Percentiles rank a stretch among this genome's conserved stretches.
Conservation (phyloP, 2,113 vertebrate genomes). For the Entomyzon cyanotis region DNA sequence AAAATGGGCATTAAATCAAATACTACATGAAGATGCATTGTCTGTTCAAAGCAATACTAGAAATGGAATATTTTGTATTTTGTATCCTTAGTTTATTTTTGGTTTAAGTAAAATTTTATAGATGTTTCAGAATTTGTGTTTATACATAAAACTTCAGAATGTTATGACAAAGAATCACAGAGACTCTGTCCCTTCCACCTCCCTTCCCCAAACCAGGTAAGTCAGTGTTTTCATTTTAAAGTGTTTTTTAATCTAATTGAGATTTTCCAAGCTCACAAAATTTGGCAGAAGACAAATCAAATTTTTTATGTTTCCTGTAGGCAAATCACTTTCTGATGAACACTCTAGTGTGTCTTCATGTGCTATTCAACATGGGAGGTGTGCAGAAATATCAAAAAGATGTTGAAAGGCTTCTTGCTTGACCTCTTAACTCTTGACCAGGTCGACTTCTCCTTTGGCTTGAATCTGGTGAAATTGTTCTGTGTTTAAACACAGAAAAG, state of each 20-base stretch:
- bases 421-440: background rate
- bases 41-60: background rate
- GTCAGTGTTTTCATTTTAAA: background rate
- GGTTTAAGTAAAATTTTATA: background rate
- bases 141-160: background rate
- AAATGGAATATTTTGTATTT: background rate
- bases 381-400: background rate
- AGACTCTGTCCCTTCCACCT: background rate
- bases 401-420: background rate
- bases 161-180: background rate
- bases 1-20: background rate
- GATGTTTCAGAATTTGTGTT: background rate
- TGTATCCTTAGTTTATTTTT: background rate
- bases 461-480: background rate
- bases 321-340: background rate
- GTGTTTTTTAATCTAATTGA: background rate
- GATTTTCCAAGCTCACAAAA: background rate
- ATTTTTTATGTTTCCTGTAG: background rate
- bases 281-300: background rate
- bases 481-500: background rate
- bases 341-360: background rate
- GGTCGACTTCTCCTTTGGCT: background rate
- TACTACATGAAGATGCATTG: background rate
- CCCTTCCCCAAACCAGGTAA: background rate
- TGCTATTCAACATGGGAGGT: background rate